Conservation (phyloP, 2,797 vertebrate genomes). For the Bufotes viridis region DNA sequence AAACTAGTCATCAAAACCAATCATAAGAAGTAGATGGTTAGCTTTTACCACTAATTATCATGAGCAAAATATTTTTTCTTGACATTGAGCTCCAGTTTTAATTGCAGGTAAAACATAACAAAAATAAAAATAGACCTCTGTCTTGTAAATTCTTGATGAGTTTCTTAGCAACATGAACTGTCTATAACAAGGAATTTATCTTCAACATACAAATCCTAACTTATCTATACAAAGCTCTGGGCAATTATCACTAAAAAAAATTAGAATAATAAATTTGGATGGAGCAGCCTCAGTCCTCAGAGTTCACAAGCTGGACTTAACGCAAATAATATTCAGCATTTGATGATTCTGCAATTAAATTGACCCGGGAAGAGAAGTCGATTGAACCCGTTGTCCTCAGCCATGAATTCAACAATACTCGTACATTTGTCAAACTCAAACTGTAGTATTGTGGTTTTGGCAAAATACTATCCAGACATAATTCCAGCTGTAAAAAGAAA, state of each 20-base stretch:
- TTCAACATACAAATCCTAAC: background rate
- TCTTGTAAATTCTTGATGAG: background rate
- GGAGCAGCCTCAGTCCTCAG: conserved; percentile 1
- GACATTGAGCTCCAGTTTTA: background rate
- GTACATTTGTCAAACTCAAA: background rate
- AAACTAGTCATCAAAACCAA: background rate
- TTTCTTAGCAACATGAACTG: background rate
- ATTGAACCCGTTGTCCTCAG: conserved; percentile 19
- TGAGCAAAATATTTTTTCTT: background rate
- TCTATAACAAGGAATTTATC: background rate
- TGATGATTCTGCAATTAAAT: conserved; percentile 40
- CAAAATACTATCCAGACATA: background rate
- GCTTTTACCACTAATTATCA: background rate
- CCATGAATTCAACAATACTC: conserved; percentile 5
- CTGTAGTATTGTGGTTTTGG: background rate
- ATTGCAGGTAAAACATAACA: background rate
- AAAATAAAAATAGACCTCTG: conserved; percentile 6
- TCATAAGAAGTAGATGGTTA: background rate
- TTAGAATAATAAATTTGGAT: conserved; percentile 12
- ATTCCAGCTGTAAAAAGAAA: background rate
- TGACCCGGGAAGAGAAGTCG: conserved; percentile 22
- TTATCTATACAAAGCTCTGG: conserved; percentile 39
- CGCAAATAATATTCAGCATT: background rate
- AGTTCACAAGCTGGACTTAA: conserved; percentile 25
- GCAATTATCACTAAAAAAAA: conserved; percentile 53